Percentiles rank a stretch among this genome's conserved stretches.
phyloP scores from a whole-genome alignment of 2,113 vertebrate genomes.

The Nyctibius bracteatus region DNA sequence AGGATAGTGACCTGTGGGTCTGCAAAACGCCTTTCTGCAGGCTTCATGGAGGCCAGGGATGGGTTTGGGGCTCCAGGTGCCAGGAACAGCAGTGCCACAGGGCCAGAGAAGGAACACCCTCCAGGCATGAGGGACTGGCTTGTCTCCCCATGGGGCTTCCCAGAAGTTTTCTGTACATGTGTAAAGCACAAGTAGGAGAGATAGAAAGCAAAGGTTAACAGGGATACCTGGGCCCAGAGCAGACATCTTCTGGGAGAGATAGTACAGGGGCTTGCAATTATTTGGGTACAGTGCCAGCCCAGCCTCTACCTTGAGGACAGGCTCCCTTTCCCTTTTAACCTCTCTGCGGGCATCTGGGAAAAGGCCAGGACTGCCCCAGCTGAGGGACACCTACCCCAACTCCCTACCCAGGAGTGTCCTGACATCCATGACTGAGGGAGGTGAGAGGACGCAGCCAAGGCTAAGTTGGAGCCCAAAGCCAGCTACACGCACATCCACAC shows the following conservation, averaged over 20 bases:
- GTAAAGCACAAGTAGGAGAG: neutral
- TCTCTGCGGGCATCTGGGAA: neutral
- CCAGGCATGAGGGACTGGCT: rapidly evolving
- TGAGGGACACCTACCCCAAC: neutral
- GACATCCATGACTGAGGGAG: neutral
- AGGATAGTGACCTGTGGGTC: neutral
- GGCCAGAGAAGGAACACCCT: neutral
- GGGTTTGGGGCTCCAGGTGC: neutral
- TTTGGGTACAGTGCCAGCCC: neutral
- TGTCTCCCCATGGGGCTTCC: neutral
- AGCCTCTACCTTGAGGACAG: neutral
- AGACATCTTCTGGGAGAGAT: neutral
- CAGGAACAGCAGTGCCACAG: neutral
- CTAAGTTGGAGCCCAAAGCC: neutral
- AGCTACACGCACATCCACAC: neutral
- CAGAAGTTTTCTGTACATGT: neutral
- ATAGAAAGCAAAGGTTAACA: neutral
- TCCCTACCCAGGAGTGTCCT: neutral
- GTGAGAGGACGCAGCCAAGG: neutral
- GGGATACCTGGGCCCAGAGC: neutral
- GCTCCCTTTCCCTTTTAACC: neutral
- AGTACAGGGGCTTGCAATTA: neutral
- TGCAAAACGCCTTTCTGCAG: neutral
- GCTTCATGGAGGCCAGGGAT: neutral
- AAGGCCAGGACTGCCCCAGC: neutral